Conservation (phyloP, 1,140 invertebrate genomes). For the Plutomurus gul region DNA sequence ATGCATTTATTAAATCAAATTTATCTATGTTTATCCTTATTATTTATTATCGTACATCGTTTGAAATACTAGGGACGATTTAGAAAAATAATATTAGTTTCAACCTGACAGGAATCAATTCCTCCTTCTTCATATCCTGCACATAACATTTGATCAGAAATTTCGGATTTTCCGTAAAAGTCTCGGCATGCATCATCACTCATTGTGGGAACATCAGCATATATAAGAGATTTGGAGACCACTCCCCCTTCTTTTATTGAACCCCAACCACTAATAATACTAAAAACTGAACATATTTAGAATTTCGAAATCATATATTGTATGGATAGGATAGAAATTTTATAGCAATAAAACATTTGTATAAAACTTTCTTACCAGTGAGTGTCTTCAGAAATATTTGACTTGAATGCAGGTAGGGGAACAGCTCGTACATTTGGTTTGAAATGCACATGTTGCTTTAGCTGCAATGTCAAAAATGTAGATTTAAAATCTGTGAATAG, state of each 20-base stretch:
- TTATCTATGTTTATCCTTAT: too few relatives aligned
- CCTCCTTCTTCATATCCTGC: slow-evolving; percentile 48
- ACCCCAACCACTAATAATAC: slow-evolving; percentile 46
- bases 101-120: slow-evolving; percentile 52
- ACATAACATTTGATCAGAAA: slow-evolving; percentile 51
- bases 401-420: slow-evolving; percentile 39
- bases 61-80: too few relatives aligned
- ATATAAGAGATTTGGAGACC: slow-evolving; percentile 48
- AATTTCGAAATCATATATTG: too few relatives aligned
- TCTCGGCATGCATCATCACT: slow-evolving; percentile 46
- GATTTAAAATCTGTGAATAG: too few relatives aligned
- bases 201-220: slow-evolving; percentile 50
- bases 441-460: slow-evolving; percentile 38
- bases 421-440: slow-evolving; percentile 45
- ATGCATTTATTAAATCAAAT: too few relatives aligned
- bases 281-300: too few relatives aligned
- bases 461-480: slow-evolving; percentile 20
- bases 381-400: slow-evolving; percentile 10
- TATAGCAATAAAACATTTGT: too few relatives aligned
- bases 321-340: too few relatives aligned
- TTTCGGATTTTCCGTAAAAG: slow-evolving; percentile 49
- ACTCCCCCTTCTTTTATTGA: slow-evolving; percentile 47
- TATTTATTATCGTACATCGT: too few relatives aligned
- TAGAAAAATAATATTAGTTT: background rate
- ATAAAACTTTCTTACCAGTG: too few relatives aligned